These are phyloP conservation scores for Lagopus leucura DNA, from an alignment of 2,113 vertebrate genomes.

Conservation along the genomic window DNA sequence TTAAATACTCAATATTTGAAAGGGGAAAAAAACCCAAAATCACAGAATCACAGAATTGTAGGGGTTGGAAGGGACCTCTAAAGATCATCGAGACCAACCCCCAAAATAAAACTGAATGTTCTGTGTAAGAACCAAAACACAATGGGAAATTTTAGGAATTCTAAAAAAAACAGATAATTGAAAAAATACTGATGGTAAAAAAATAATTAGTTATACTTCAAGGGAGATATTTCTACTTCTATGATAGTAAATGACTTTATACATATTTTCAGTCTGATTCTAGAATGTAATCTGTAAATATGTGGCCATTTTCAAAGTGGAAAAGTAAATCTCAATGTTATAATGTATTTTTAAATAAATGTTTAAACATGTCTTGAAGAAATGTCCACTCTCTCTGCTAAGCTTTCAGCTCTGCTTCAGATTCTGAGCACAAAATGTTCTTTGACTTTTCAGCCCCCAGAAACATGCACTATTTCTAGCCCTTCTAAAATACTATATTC, in stretches of 20 bases:
- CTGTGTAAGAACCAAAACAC: background rate
- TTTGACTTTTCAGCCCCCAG: background rate
- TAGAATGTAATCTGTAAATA: background rate
- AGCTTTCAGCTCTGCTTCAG: background rate
- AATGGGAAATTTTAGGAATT: background rate
- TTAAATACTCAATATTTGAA: background rate
- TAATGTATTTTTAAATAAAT: background rate
- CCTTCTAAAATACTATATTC: background rate
- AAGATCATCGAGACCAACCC: too few species aligned
- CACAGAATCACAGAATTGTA: too few species aligned
- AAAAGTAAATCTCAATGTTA: background rate
- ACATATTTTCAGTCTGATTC: background rate
- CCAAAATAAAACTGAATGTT: background rate
- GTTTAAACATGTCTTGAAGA: background rate
- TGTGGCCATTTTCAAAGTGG: fast-evolving
- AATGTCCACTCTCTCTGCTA: fast-evolving
- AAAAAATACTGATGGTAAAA: background rate
- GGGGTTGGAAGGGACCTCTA: too few species aligned
- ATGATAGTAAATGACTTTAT: background rate
- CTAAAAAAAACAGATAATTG: background rate
- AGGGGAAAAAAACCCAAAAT: background rate
- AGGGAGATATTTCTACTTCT: background rate
- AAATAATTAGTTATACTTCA: background rate
- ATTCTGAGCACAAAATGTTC: background rate
- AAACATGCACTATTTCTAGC: background rate